phyloP scores from a whole-genome alignment of 2,888 invertebrate genomes.

The Mythimna vitellina region DNA sequence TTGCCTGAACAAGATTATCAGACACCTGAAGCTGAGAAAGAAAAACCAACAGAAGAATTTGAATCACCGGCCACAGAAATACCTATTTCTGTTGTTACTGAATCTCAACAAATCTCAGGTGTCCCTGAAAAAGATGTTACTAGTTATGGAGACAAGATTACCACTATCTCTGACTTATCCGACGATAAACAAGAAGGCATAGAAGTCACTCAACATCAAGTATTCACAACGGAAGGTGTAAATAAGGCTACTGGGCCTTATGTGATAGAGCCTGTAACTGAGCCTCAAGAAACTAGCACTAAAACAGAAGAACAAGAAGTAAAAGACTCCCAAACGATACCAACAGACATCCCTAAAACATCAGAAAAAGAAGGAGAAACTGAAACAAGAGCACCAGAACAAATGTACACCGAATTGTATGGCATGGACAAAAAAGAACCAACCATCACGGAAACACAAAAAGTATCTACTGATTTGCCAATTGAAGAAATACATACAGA shows the following conservation, averaged over 20 bases:
- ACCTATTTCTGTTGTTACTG: constrained; percentile 37
- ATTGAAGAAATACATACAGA: constrained; percentile 47
- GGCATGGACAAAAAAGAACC: constrained; percentile 13
- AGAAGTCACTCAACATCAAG: constrained; percentile 28
- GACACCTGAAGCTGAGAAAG: constrained; percentile 31
- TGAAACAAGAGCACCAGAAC: constrained; percentile 24
- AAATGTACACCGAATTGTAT: constrained; percentile 24
- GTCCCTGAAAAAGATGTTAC: constrained; percentile 24
- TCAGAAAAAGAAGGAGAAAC: constrained; percentile 25
- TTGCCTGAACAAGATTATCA: constrained; percentile 26
- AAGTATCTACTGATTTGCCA: constrained; percentile 44
- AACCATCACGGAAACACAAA: constrained; percentile 33
- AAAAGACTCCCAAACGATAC: neutral
- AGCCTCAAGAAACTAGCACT: constrained; percentile 34
- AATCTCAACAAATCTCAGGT: constrained; percentile 26
- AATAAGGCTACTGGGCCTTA: constrained; percentile 18
- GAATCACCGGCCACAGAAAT: constrained; percentile 38
- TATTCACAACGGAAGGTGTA: constrained; percentile 22
- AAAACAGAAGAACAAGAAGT: constrained; percentile 34
- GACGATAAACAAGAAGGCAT: constrained; percentile 34
- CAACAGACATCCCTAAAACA: neutral
- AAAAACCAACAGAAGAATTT: constrained; percentile 14
- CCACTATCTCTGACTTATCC: constrained; percentile 29
- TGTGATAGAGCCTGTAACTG: constrained; percentile 25
- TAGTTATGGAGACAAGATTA: constrained; percentile 41